phyloP scores from a whole-genome alignment of 2,888 invertebrate species.

The Dioctria rufipes region DNA sequence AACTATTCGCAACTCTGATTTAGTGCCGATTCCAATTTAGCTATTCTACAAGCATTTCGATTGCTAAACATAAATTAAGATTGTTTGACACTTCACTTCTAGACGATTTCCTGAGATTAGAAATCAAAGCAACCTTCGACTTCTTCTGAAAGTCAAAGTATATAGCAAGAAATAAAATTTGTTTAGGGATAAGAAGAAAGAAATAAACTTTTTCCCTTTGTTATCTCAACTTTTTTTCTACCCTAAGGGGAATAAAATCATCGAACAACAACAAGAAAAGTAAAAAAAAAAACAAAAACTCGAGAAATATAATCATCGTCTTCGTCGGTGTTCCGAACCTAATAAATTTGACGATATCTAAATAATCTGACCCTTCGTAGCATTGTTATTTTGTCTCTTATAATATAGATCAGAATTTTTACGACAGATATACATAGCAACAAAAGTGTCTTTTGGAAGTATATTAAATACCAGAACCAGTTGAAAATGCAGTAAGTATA shows the following conservation, averaged over 20 bases:
- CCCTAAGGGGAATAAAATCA: neutral
- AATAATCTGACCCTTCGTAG: neutral
- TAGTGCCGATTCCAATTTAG: too few relatives aligned
- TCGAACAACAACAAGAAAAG: neutral
- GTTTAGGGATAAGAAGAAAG: neutral
- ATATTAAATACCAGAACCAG: too few relatives aligned
- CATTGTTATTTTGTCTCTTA: too few relatives aligned
- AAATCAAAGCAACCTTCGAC: conserved; percentile 3
- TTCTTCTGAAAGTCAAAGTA: neutral
- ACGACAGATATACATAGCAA: too few relatives aligned
- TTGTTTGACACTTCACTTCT: conserved; percentile 1
- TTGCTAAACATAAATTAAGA: conserved; percentile 18
- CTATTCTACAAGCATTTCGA: neutral
- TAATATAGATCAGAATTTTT: too few relatives aligned
- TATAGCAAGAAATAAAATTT: too few relatives aligned
- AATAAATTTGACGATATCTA: conserved; percentile 21
- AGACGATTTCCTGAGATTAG: conserved; percentile 26
- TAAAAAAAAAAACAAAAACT: neutral
- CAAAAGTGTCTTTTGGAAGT: too few relatives aligned
- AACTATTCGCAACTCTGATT: too few relatives aligned
- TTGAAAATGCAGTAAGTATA: too few relatives aligned
- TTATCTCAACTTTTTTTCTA: conserved; percentile 5
- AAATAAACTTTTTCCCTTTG: neutral
- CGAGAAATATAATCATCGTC: neutral
- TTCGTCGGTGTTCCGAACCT: conserved; percentile 4